phyloP scores from a whole-genome alignment of 1,140 invertebrate genomes.

The Caenorhabditis inopinata region DNA sequence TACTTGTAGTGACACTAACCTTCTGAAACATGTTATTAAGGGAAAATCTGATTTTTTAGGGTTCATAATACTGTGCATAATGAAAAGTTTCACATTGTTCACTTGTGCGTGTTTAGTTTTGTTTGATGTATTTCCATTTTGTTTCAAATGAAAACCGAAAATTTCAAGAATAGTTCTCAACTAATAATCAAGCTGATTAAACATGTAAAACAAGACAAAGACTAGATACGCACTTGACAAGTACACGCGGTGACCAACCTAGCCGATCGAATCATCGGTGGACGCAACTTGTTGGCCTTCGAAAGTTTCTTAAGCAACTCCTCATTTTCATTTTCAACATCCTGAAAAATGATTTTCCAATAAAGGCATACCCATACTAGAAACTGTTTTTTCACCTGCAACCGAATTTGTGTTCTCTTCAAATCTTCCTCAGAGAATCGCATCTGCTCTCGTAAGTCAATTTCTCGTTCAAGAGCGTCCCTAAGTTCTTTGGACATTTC shows the following conservation, averaged over 20 bases:
- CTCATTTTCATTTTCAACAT: slow-evolving; percentile 64
- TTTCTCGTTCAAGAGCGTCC: slow-evolving; percentile 85
- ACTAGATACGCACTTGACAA: slow-evolving; percentile 35
- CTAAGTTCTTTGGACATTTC: slow-evolving; percentile 72
- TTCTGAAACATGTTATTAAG: slow-evolving; percentile 19
- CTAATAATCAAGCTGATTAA: too few relatives aligned
- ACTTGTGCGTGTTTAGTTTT: neutral
- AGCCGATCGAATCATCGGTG: slow-evolving; percentile 60
- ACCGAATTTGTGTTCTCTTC: slow-evolving; percentile 52
- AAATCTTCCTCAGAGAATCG: slow-evolving; percentile 64
- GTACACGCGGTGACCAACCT: slow-evolving; percentile 49
- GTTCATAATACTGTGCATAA: too few relatives aligned
- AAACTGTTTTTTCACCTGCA: too few relatives aligned
- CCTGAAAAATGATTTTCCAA: slow-evolving; percentile 46
- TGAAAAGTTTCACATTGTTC: too few relatives aligned
- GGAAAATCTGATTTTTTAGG: too few relatives aligned
- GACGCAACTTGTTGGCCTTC: slow-evolving; percentile 48
- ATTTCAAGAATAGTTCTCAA: too few relatives aligned
- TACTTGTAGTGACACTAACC: neutral
- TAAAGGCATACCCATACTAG: too few relatives aligned
- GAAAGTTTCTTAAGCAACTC: slow-evolving; percentile 58
- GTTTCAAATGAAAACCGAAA: too few relatives aligned
- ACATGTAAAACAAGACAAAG: slow-evolving; percentile 18
- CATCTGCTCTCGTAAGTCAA: slow-evolving; percentile 75
- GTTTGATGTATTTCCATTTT: too few relatives aligned